Evolutionary conservation across 2,888 invertebrate species (phyloP).

Genomic region (Xestobium rufovillosum): DNA sequence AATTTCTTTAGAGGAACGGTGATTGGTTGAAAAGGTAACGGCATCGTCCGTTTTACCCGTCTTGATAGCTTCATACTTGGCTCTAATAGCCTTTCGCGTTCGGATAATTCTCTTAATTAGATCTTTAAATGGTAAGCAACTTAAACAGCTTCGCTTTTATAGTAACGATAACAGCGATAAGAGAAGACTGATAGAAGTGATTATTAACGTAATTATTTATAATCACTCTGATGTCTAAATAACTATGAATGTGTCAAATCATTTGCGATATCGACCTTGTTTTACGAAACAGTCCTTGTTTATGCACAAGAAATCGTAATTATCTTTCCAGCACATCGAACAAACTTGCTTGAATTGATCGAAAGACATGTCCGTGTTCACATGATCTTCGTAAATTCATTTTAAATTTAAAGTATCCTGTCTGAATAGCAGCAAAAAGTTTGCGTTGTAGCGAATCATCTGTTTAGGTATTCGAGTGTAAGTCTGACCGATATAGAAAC

Average conservation of each 20-base stretch:
- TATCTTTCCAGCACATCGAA: conserved; percentile 26
- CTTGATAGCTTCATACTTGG: conserved; percentile 5
- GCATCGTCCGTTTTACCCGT: too few species aligned
- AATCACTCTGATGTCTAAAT: background rate
- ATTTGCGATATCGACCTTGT: conserved; percentile 29
- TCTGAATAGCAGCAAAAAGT: too few species aligned
- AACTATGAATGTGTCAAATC: conserved; percentile 25
- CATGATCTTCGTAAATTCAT: too few species aligned
- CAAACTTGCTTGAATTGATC: conserved; percentile 29
- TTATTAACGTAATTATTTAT: conserved; percentile 8
- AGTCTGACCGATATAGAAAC: conserved; percentile 33
- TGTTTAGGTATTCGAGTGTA: too few species aligned
- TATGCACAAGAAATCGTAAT: conserved; percentile 26
- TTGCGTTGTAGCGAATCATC: too few species aligned
- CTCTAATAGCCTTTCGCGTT: background rate
- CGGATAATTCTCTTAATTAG: background rate
- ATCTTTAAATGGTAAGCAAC: background rate
- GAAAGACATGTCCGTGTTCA: too few species aligned
- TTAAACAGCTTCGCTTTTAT: too few species aligned
- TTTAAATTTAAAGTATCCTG: too few species aligned
- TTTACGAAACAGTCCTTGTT: conserved; percentile 20
- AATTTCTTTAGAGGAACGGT: conserved; percentile 1
- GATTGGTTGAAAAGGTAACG: conserved; percentile 2
- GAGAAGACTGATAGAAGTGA: background rate
- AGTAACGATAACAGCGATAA: too few species aligned